Evolutionary conservation across 2,797 vertebrate species (phyloP).

Genomic region (Propithecus deckenii): DNA sequence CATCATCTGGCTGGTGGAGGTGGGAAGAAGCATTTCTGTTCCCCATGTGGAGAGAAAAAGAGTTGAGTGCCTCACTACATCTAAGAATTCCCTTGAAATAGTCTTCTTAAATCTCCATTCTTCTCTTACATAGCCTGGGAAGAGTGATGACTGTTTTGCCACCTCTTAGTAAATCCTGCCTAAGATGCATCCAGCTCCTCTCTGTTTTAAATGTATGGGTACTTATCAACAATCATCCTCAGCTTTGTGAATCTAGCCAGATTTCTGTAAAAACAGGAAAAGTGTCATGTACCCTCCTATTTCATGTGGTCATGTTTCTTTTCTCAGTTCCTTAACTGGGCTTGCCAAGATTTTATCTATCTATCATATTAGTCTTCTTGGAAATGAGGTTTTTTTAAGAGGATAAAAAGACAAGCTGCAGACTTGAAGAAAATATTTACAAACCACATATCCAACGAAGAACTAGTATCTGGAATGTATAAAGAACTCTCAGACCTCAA

Average conservation of each 20-base stretch:
- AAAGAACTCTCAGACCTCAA: neutral
- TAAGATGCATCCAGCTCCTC: fast-evolving
- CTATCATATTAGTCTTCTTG: neutral
- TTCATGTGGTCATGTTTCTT: neutral
- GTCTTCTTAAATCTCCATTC: neutral
- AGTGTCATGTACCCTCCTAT: neutral
- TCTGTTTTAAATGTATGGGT: neutral
- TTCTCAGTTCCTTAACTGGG: conserved; percentile 53
- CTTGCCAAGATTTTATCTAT: neutral
- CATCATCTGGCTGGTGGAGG: neutral
- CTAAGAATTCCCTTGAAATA: neutral
- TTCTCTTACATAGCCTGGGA: neutral
- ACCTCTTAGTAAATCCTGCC: neutral
- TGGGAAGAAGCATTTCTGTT: neutral
- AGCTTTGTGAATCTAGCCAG: neutral
- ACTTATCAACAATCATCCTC: neutral
- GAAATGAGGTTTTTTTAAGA: neutral
- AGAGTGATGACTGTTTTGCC: neutral
- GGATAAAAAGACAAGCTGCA: neutral
- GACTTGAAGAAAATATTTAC: neutral
- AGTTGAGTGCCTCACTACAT: neutral
- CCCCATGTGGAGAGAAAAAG: neutral
- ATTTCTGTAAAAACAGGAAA: conserved; percentile 53
- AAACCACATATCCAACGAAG: neutral
- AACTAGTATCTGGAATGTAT: neutral